Evolutionary conservation across 2,797 vertebrate species (phyloP).

Genomic region (Pelodytes ibericus): DNA sequence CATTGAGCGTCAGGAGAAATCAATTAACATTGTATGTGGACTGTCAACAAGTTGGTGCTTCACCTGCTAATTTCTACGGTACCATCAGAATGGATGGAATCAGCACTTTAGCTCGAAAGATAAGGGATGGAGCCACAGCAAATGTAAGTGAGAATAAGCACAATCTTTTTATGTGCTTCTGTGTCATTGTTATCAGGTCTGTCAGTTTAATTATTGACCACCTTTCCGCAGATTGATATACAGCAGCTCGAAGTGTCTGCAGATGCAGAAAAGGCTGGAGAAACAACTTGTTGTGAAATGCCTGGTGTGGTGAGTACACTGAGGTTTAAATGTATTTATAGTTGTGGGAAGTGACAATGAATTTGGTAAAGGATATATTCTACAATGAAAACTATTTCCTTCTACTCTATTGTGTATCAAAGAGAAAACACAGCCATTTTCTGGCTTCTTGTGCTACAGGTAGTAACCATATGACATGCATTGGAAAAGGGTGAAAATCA

Average conservation of each 20-base stretch:
- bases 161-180: not conserved
- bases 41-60: slow-evolving; percentile 53
- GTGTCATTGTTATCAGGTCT: slow-evolving; percentile 1
- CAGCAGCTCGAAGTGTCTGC: slow-evolving; percentile 39
- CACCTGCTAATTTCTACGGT: slow-evolving; percentile 4
- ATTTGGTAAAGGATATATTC: too few species aligned
- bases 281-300: slow-evolving; percentile 47
- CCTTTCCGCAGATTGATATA: slow-evolving; percentile 25
- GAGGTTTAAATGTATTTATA: too few species aligned
- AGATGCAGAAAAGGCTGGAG: slow-evolving; percentile 14
- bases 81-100: slow-evolving; percentile 38
- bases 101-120: not conserved
- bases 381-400: too few species aligned
- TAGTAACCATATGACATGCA: too few species aligned
- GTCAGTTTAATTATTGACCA: not conserved
- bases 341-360: too few species aligned
- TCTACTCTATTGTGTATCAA: too few species aligned
- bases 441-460: too few species aligned
- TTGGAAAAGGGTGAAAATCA: too few species aligned
- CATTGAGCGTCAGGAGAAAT: slow-evolving; percentile 14
- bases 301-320: slow-evolving; percentile 35
- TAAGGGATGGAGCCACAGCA: not conserved
- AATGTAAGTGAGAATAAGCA: slow-evolving; percentile 11
- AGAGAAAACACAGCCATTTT: too few species aligned
- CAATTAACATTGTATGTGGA: slow-evolving; percentile 21